Evolutionary conservation across 2,113 vertebrate genomes (phyloP).

Genomic region (Zosterops japonicus): DNA sequence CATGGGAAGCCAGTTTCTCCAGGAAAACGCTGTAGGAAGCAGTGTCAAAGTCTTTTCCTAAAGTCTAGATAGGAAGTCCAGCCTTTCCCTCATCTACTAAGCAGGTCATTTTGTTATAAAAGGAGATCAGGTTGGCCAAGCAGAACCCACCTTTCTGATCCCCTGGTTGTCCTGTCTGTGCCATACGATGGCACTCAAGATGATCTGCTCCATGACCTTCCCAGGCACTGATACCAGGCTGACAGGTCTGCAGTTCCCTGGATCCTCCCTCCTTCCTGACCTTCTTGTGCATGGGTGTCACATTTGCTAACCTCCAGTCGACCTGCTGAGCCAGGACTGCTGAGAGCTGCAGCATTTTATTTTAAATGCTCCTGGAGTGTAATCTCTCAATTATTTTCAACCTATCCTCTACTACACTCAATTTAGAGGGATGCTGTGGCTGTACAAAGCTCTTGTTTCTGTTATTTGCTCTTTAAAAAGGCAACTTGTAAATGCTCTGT

Average conservation of each 20-base stretch:
- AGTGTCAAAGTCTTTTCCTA: not conserved
- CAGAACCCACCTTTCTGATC: not conserved
- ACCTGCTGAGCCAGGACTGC: not conserved
- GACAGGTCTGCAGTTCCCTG: not conserved
- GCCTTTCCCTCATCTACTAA: not conserved
- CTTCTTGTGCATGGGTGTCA: not conserved
- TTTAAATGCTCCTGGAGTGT: not conserved
- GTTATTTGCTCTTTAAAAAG: not conserved
- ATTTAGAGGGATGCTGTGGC: not conserved
- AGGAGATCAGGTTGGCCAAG: not conserved
- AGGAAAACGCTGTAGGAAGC: not conserved
- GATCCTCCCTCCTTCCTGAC: not conserved
- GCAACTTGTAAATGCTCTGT: not conserved
- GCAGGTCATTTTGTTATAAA: not conserved
- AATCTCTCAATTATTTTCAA: not conserved
- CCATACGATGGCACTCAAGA: too few relatives aligned
- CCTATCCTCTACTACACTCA: not conserved
- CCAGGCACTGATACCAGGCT: not conserved
- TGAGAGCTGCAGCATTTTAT: not conserved
- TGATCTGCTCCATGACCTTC: not conserved
- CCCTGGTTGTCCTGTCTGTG: not conserved
- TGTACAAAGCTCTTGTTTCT: not conserved
- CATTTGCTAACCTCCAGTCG: too few relatives aligned
- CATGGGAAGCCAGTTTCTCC: not conserved
- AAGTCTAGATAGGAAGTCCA: not conserved